phyloP scores from a whole-genome alignment of 23 tunicate genomes.

The Corella eumyota region DNA sequence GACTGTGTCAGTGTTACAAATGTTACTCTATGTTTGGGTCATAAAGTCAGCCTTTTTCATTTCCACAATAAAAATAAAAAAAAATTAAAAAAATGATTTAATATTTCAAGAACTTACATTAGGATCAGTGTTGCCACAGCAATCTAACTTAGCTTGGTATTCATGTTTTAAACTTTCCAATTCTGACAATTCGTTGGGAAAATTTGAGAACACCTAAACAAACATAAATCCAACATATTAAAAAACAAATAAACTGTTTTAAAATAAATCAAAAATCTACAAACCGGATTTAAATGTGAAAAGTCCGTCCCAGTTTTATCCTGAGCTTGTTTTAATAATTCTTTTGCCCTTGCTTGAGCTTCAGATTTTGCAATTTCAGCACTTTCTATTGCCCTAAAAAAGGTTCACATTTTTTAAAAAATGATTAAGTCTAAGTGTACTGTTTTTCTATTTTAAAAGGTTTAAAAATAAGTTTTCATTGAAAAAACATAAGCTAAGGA shows the following conservation, averaged over 20 bases:
- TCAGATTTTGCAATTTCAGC: constrained; percentile 48
- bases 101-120: constrained; percentile 16
- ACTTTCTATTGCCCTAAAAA: constrained; percentile 40
- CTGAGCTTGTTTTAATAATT: constrained; percentile 41
- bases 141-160: constrained; percentile 43
- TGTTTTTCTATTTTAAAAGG: too few species aligned
- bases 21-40: too few species aligned
- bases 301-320: constrained; percentile 59
- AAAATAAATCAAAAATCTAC: not conserved
- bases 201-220: constrained; percentile 29
- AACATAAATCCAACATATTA: not conserved
- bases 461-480: too few species aligned
- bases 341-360: constrained; percentile 41
- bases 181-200: constrained; percentile 44
- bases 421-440: too few species aligned
- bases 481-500: too few species aligned
- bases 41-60: too few species aligned
- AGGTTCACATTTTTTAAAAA: too few species aligned
- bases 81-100: too few species aligned
- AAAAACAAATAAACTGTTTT: not conserved
- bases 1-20: too few species aligned
- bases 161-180: constrained; percentile 60
- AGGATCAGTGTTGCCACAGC: constrained; percentile 67
- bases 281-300: too few species aligned
- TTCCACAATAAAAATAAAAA: too few species aligned